Evolutionary conservation across 2,888 invertebrate genomes (phyloP).

Genomic region (Cephus pulcher): DNA sequence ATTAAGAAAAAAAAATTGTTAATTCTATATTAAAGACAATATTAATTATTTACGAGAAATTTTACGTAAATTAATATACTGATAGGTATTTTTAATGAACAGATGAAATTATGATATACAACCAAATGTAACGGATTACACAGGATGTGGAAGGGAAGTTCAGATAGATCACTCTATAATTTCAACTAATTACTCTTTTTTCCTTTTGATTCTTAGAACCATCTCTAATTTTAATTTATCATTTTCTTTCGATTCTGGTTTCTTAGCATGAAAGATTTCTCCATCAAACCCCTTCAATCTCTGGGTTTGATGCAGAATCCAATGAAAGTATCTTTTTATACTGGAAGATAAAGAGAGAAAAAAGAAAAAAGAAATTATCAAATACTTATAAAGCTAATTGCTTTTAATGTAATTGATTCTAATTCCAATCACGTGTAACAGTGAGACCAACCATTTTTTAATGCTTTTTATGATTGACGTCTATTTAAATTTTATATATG

Average conservation of each 20-base stretch:
- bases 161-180: neutral
- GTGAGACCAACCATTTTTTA: neutral
- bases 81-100: constrained; percentile 23
- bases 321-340: neutral
- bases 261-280: neutral
- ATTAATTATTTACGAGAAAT: constrained; percentile 30
- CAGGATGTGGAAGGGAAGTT: neutral
- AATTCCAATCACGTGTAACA: neutral
- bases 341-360: neutral
- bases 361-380: neutral
- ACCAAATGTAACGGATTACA: constrained; percentile 4
- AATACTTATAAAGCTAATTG: neutral
- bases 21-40: constrained; percentile 29
- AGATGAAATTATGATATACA: constrained; percentile 17
- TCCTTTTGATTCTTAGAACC: neutral
- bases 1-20: constrained; percentile 16
- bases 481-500: neutral
- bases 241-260: neutral
- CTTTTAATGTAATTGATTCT: neutral
- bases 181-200: neutral
- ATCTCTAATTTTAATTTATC: neutral
- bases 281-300: neutral
- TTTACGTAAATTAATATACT: constrained; percentile 25
- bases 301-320: neutral
- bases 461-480: neutral